Evolutionary conservation across 2,797 vertebrate species (phyloP).

Genomic region (Falco rusticolus): DNA sequence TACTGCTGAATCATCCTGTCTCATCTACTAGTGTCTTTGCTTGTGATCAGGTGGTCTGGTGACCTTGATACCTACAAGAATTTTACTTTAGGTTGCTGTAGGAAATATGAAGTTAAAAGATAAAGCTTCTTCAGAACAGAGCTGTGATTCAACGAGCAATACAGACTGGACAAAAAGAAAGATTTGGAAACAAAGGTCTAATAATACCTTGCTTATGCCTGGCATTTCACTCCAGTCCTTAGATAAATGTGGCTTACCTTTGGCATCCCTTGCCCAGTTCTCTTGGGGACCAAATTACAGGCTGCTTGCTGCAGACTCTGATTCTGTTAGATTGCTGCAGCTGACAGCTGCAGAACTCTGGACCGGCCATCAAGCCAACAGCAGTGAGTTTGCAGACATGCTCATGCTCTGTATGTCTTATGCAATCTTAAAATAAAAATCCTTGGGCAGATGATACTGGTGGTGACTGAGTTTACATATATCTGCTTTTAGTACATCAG

Average conservation of each 20-base stretch:
- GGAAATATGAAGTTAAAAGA: background rate
- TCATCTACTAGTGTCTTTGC: background rate
- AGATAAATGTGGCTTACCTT: slow-evolving; percentile 29
- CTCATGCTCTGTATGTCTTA: background rate
- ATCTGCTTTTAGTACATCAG: background rate
- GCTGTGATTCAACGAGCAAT: background rate
- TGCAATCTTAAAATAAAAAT: background rate
- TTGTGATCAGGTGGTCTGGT: background rate
- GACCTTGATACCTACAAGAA: slow-evolving; percentile 2
- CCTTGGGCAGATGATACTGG: background rate
- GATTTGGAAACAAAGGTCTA: background rate
- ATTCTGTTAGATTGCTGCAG: slow-evolving; percentile 27
- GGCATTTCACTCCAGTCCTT: background rate
- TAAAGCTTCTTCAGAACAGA: background rate
- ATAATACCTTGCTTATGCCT: slow-evolving; percentile 1
- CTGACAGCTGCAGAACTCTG: slow-evolving; percentile 33
- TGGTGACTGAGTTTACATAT: background rate
- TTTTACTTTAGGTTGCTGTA: background rate
- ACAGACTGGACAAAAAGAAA: background rate
- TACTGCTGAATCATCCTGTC: slow-evolving; percentile 51
- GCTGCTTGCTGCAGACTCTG: slow-evolving; percentile 36
- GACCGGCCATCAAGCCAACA: slow-evolving; percentile 27
- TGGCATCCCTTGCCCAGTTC: slow-evolving; percentile 15
- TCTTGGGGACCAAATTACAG: slow-evolving; percentile 15
- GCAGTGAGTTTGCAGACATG: slow-evolving; percentile 37